Conservation (phyloP, 2,888 invertebrate genomes). For the Bimastos eiseni region DNA sequence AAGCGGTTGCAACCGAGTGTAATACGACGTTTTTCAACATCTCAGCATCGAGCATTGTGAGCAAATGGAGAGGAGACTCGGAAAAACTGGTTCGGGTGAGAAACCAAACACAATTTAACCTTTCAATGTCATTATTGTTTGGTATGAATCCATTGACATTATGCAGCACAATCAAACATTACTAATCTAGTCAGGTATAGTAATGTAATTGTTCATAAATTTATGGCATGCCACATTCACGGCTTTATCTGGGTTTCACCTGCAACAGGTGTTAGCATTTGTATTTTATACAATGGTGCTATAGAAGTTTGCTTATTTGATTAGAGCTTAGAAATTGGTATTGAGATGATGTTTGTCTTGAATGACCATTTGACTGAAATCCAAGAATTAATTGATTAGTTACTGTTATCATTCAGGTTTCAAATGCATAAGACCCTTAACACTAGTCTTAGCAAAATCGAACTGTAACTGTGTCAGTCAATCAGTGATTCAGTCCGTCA, state of each 20-base stretch:
- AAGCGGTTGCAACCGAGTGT: constrained; percentile 82
- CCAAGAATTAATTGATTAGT: background rate
- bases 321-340: background rate
- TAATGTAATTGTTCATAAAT: background rate
- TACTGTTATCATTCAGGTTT: too few relatives aligned
- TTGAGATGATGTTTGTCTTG: background rate
- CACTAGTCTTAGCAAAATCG: too few relatives aligned
- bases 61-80: constrained; percentile 94
- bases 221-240: background rate
- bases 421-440: too few relatives aligned
- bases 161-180: background rate
- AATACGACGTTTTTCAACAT: constrained; percentile 84
- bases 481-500: too few relatives aligned
- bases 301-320: background rate
- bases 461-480: too few relatives aligned
- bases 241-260: background rate
- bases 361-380: background rate
- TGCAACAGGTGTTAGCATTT: background rate
- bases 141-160: background rate
- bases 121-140: background rate
- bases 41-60: constrained; percentile 83
- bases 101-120: background rate
- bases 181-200: background rate
- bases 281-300: background rate
- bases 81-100: constrained; percentile 83